Base-by-base conservation (phyloP, 2,797 vertebrate genomes). In the Philypnodon macrostomus region DNA sequence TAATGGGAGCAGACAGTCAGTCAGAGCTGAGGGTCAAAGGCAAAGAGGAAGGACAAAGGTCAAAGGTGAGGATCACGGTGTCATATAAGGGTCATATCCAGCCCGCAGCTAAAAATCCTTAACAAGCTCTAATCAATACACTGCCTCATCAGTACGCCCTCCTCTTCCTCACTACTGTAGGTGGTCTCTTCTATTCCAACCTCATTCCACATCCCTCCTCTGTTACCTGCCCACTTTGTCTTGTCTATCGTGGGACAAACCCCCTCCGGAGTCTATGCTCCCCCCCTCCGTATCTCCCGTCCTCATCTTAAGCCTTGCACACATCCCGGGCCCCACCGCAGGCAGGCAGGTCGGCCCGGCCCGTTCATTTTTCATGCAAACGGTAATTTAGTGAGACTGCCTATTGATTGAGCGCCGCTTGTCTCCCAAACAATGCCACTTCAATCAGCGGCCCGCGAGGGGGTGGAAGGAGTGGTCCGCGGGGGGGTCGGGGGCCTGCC, bases 381-480 rank as follows among this genome's bases (percentile, higher is more conserved):
- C 88, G 90, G 88, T 83, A 86, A 88, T 83, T 92, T 92, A 89
- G 87, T 88, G 90, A 91, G 88, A 90, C 87, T 83, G 86, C 73
- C 83, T 87, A 87, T 86, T 90, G 85, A 90, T 88, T 77, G 87
- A 88, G 81, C 74, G 70, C 80, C 85, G 81, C 81, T 90, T 85
- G 87, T 93, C 91, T 89, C 87, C 91, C 83, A 91, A 93, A 86
- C 77, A 90, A 91, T 88, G 85, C 71, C 75, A 92, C 86, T 91
- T 92, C 85, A 90, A 92, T 90, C 89, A 91, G 86, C 82, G 47
- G 79, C 73, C 83, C 80, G 83, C 84, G 86, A 77, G 75, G 71
- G 75, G 75, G 21, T 9, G 7, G 52, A 38, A 74, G 87, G 82
- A 79, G 80, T 62, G 62, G 60, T 58, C 52, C 45, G 47, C 38